Evolutionary conservation across 2,113 vertebrate species (phyloP).

Genomic region (Pangasianodon gigas): DNA sequence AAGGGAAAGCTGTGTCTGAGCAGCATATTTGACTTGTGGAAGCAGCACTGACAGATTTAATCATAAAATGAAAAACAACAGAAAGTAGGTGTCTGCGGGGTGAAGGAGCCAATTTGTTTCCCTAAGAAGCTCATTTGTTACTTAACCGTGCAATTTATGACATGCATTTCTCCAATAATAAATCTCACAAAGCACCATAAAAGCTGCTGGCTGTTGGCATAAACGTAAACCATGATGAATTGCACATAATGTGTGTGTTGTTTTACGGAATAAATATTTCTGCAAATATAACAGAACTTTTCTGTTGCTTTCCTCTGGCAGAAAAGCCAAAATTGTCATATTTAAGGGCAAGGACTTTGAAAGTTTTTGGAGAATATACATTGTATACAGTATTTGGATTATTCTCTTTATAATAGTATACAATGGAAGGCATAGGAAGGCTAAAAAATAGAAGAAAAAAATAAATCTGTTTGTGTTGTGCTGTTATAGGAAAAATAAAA

Average conservation of each 20-base stretch:
- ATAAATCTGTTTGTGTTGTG: neutral
- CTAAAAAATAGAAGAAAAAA: neutral
- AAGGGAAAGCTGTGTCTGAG: neutral
- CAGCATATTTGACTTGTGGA: neutral
- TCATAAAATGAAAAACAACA: conserved; percentile 15
- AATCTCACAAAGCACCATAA: conserved; percentile 12
- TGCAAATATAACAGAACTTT: neutral
- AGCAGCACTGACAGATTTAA: conserved; percentile 2
- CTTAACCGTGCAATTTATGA: conserved; percentile 41
- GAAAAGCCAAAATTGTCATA: neutral
- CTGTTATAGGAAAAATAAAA: neutral
- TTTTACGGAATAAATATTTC: conserved; percentile 3
- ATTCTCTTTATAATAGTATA: neutral
- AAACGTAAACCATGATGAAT: conserved; percentile 8
- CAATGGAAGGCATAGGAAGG: neutral
- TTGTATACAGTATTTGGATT: neutral
- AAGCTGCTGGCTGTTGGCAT: conserved; percentile 14
- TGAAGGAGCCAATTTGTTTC: conserved; percentile 19
- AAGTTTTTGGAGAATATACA: neutral
- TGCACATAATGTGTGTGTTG: conserved; percentile 17
- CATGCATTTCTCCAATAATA: conserved; percentile 21
- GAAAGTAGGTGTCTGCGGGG: neutral
- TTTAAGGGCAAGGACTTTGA: neutral
- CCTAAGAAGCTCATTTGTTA: conserved; percentile 16
- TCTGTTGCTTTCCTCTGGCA: neutral